Evolutionary conservation across 2,888 invertebrate species (phyloP), one percentile per base, ranked within the genome.

Genomic region (Perdita meconis): DNA sequence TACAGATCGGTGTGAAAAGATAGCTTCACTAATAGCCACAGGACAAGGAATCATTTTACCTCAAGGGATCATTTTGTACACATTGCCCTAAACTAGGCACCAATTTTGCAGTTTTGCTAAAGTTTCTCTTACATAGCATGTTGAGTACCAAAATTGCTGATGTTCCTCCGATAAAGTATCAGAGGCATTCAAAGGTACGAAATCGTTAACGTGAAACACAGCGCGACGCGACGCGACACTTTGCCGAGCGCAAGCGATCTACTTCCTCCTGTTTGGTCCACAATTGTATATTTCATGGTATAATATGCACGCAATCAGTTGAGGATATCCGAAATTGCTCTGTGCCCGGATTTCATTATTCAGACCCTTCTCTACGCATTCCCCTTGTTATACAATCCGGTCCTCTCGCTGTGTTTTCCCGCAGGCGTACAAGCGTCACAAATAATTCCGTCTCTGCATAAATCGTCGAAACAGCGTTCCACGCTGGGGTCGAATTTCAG

Each of bases 381-480:
- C 59, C 69, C 19, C 70, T 63, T 64, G 71, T 78, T 71, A 64
- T 67, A 60, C 36, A 55, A 19, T 40, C 42, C 50, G 44, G 19
- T 8, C 44, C 16, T 19, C 36, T 2, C 36, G 30, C 53, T 47
- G 66, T 64, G 55, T 69, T 55, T 60, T 65, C 65, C 50, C 65
- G 71, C 47, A 12, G 51, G 40, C 50, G 53, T 47, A 47, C 71
- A 47, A 65, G 50, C 59, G 56, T 71, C 78, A 63, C 71, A 64
- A 77, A 78, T 78, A 78, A 78, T 78, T 78, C 71, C 50, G 71
- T 67, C 66, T 77, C 60, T 66, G 78, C 78, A 78, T 77, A 78
- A 78, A 78, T 77, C 77, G 71, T 55, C 40, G 63, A 53, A 53
- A 70, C 77, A 63, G 61, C 60, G 70, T 63, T 63, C 75, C 78